Evolutionary conservation across 2,888 invertebrate genomes (phyloP), one percentile per base, ranked within the genome.

Genomic region (Megalurothrips usitatus): DNA sequence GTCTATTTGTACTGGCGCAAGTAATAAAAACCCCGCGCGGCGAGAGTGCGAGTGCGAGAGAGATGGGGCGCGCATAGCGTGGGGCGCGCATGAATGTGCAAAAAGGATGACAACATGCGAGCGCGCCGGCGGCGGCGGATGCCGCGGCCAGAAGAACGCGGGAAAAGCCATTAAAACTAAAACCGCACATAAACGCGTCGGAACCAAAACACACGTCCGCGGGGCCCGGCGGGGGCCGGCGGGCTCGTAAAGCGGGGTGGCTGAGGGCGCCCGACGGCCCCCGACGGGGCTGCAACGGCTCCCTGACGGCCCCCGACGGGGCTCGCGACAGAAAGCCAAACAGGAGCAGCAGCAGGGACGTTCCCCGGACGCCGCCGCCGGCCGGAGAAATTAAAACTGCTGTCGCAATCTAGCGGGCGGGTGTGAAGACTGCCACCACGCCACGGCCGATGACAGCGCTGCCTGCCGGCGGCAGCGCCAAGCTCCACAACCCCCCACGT

Each of bases 331-430:
- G 6, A 43, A 43, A 43, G 34, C 34, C 34, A 43, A 43, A n/a
- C n/a, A n/a, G n/a, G n/a, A n/a, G n/a, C 34, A 43, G 6, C 34
- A 43, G 34, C 34, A 6, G 34, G n/a, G n/a, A n/a, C n/a, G n/a
- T n/a, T n/a, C n/a, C n/a, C n/a, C 34, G 3, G 6, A 43, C 34
- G 34, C 34, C 34, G 34, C 34, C 3, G 34, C 3, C 34, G 19
- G 58, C 68, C 68, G 68, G 68, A 68, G 68, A 75, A 75, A 75
- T 75, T 75, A 75, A 75, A 75, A 75, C 68, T 26, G 12, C 68
- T 75, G 68, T 26, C 68, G 68, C 68, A 75, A 75, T 75, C 68
- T 75, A 75, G 68, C 68, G 68, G 23, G 26, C 23, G 68, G 26
- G 68, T 75, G 68, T 26, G 68, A 75, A 75, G 68, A 26, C 68